A percentile compares a stretch with the other conserved stretches of the same genome.
These are phyloP conservation scores for Oostethus manadensis DNA, from an alignment of 2,113 vertebrate species.

Conservation along the genomic window DNA sequence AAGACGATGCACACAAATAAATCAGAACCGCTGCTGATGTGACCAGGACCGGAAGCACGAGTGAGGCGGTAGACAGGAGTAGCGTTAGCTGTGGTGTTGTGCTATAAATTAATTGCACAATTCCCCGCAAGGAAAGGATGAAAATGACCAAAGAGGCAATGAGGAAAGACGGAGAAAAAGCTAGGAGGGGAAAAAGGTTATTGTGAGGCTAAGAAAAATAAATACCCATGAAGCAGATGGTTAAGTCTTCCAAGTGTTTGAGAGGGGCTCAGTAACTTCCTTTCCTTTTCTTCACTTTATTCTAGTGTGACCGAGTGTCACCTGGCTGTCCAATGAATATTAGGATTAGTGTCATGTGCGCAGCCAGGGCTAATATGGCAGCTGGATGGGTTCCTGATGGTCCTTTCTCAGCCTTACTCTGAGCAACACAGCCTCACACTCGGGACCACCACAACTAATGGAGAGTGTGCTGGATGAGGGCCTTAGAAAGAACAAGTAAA, in stretches of 20 bases:
- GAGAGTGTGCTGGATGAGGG: slow-evolving; percentile 54
- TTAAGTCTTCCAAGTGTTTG: slow-evolving; percentile 34
- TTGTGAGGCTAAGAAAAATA: slow-evolving; percentile 44
- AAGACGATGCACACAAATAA: slow-evolving; percentile 51
- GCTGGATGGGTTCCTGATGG: slow-evolving; percentile 59
- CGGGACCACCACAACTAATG: slow-evolving; percentile 64
- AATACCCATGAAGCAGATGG: slow-evolving; percentile 18
- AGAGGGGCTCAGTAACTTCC: slow-evolving; percentile 40
- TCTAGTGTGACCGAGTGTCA: slow-evolving; percentile 50
- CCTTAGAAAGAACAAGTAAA: slow-evolving; percentile 69
- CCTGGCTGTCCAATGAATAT: slow-evolving; percentile 57
- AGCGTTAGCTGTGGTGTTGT: slow-evolving; percentile 48
- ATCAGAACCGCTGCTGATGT: slow-evolving; percentile 52
- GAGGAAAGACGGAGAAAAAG: slow-evolving; percentile 37
- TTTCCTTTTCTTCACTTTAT: slow-evolving; percentile 20
- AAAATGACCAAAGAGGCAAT: slow-evolving; percentile 40
- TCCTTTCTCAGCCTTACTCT: slow-evolving; percentile 53
- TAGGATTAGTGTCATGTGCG: slow-evolving; percentile 59
- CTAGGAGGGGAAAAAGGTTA: slow-evolving; percentile 39
- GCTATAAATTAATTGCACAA: slow-evolving; percentile 50
- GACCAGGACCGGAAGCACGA: slow-evolving; percentile 38
- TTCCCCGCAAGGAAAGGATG: slow-evolving; percentile 43
- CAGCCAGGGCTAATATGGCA: slow-evolving; percentile 61
- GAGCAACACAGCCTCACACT: slow-evolving; percentile 54
- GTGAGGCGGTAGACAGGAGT: slow-evolving; percentile 34